phyloP scores from a whole-genome alignment of 2,113 vertebrate genomes.

The Rostratula benghalensis region DNA sequence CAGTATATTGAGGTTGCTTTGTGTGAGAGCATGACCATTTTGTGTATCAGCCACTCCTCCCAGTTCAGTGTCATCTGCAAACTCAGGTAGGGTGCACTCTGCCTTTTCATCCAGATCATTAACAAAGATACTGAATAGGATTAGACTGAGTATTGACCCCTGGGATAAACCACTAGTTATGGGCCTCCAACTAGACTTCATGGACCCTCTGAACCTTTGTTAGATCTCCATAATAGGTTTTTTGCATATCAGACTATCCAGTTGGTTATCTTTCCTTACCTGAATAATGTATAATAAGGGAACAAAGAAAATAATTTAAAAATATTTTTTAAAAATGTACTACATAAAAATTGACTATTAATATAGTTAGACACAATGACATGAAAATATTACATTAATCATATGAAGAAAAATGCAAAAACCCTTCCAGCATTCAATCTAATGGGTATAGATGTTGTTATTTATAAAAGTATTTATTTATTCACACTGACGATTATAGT shows the following conservation, averaged over 20 bases:
- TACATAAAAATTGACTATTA: background rate
- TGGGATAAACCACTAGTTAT: rapidly evolving
- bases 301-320: background rate
- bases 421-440: background rate
- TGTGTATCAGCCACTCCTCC: background rate
- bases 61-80: background rate
- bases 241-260: background rate
- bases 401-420: background rate
- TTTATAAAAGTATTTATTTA: background rate
- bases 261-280: background rate
- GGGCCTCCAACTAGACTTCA: rapidly evolving
- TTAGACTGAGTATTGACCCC: rapidly evolving
- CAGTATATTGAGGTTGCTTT: background rate
- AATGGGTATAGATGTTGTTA: background rate
- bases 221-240: background rate
- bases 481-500: background rate
- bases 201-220: background rate
- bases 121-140: background rate
- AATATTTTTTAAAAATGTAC: background rate
- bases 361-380: background rate
- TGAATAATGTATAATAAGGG: background rate
- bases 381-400: background rate
- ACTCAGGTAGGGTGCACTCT: background rate
- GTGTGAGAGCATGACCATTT: background rate
- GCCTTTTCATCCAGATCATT: background rate